Evolutionary conservation across 2,797 vertebrate species (phyloP).

Genomic region (Mionectes olivaceus): DNA sequence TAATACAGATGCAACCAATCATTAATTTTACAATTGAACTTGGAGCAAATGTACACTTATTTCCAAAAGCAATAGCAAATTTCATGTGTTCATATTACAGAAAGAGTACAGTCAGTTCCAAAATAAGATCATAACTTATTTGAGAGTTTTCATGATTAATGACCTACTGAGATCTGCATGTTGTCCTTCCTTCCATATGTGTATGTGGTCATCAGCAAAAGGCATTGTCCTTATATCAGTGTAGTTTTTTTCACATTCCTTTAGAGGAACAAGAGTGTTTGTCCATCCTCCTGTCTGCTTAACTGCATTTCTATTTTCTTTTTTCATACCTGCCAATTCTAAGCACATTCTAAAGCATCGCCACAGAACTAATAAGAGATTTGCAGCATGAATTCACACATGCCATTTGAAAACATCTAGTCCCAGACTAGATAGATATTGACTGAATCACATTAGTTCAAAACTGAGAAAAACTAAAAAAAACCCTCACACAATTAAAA

Average conservation of each 20-base stretch:
- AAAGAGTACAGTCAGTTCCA: background rate
- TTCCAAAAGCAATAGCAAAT: background rate
- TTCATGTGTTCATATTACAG: background rate
- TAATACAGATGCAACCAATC: background rate
- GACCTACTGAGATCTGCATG: background rate
- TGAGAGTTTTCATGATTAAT: background rate
- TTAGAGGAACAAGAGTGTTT: background rate
- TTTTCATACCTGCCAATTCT: background rate
- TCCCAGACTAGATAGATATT: background rate
- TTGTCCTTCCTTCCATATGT: background rate
- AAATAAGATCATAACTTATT: background rate
- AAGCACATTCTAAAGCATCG: background rate
- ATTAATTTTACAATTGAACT: background rate
- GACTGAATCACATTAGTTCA: background rate
- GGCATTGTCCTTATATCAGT: background rate
- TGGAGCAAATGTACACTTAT: background rate
- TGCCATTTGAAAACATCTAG: background rate
- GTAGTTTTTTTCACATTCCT: background rate
- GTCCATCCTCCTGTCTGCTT: background rate
- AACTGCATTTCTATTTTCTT: background rate
- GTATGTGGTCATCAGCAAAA: background rate
- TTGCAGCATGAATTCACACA: background rate
- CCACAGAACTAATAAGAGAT: background rate
- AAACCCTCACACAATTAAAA: background rate
- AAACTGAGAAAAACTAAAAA: background rate